Evolutionary conservation across 2,888 invertebrate genomes (phyloP).

Genomic region (Cerceris rybyensis): DNA sequence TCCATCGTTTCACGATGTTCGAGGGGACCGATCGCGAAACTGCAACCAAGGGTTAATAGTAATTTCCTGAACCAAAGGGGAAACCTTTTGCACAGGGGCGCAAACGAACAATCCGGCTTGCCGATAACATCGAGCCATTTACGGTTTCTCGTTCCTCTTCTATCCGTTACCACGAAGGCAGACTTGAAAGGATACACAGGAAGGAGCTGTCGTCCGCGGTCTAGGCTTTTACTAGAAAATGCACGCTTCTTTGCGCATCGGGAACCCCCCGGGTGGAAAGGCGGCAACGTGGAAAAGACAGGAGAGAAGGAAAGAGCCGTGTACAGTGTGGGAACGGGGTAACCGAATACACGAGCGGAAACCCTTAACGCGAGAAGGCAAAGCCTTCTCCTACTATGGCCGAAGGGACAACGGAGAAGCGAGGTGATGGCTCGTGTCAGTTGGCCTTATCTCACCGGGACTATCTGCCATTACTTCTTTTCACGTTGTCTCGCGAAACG

Average conservation of each 20-base stretch:
- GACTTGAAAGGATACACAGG: conserved; percentile 59
- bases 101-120: conserved; percentile 56
- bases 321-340: conserved; percentile 69
- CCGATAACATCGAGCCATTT: conserved; percentile 58
- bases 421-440: conserved; percentile 75
- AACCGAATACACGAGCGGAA: conserved; percentile 76
- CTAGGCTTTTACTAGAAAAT: conserved; percentile 69
- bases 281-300: conserved; percentile 26
- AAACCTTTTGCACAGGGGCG: conserved; percentile 31
- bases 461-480: conserved; percentile 77
- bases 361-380: conserved; percentile 65
- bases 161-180: conserved; percentile 44
- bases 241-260: conserved; percentile 61
- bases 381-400: conserved; percentile 36
- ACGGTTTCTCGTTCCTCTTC: conserved; percentile 54
- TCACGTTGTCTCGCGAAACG: conserved; percentile 63
- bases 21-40: conserved; percentile 25
- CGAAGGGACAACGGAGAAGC: conserved; percentile 49
- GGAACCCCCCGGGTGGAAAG: conserved; percentile 26
- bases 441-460: conserved; percentile 71
- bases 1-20: neutral
- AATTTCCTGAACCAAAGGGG: conserved; percentile 46
- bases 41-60: conserved; percentile 40
- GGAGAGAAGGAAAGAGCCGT: conserved; percentile 36
- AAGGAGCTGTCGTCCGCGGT: conserved; percentile 65